A percentile compares a stretch with the other conserved stretches of the same genome.
These are phyloP conservation scores for Hypercompe scribonia DNA, from an alignment of 2,888 invertebrate species.

Conservation along the genomic window DNA sequence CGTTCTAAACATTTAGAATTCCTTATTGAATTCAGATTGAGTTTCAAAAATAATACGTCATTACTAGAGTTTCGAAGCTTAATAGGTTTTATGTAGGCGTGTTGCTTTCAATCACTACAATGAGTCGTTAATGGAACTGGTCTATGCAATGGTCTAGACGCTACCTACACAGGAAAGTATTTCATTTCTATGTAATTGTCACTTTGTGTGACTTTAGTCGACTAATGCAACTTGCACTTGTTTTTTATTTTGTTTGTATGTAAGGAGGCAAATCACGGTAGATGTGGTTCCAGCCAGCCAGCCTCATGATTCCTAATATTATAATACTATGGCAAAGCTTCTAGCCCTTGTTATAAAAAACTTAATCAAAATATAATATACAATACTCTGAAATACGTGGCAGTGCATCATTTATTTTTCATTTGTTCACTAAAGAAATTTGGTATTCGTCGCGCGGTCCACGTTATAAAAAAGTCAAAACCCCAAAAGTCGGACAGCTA, in stretches of 20 bases:
- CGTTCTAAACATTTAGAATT: slow-evolving; percentile 10
- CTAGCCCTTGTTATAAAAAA: slow-evolving; percentile 54
- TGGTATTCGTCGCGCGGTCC: slow-evolving; percentile 83
- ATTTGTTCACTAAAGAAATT: slow-evolving; percentile 79
- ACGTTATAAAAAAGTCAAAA: slow-evolving; percentile 81
- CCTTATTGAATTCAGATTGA: slow-evolving; percentile 37
- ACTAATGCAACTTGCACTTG: neutral
- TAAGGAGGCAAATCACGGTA: no score
- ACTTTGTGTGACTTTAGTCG: slow-evolving; percentile 19
- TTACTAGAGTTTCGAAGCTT: slow-evolving; percentile 55
- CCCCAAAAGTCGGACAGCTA: slow-evolving; percentile 85
- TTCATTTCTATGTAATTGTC: slow-evolving; percentile 48
- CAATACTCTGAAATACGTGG: slow-evolving; percentile 68
- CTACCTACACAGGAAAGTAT: slow-evolving; percentile 64
- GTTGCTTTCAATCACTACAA: slow-evolving; percentile 70
- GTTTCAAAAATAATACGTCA: slow-evolving; percentile 50
- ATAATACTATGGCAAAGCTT: slow-evolving; percentile 20
- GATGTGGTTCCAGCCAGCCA: no score
- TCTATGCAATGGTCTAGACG: slow-evolving; percentile 58
- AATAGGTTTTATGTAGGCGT: slow-evolving; percentile 70
- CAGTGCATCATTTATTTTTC: slow-evolving; percentile 80
- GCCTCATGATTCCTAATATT: neutral
- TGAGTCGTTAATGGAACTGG: slow-evolving; percentile 69
- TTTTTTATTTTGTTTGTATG: neutral
- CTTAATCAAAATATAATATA: slow-evolving; percentile 78